Conservation (phyloP, 2,113 vertebrate species). For the Pitta sordida region DNA sequence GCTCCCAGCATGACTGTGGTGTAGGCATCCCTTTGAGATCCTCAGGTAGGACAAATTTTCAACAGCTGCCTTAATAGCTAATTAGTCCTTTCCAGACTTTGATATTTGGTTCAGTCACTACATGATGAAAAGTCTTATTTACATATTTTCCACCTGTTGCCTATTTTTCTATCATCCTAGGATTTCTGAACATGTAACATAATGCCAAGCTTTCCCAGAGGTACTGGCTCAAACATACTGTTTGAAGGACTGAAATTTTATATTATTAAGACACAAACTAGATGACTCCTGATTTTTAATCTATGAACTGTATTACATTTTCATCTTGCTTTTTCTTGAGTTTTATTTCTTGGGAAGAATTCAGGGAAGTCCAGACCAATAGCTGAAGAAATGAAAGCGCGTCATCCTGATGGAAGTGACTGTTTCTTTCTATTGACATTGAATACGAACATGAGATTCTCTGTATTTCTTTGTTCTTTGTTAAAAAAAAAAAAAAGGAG, state of each 20-base stretch:
- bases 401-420: neutral
- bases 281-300: neutral
- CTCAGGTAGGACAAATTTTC: slow-evolving; percentile 24
- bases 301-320: neutral
- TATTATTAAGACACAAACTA: neutral
- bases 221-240: neutral
- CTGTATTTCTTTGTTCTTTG: neutral
- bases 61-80: slow-evolving; percentile 17
- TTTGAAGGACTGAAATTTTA: neutral
- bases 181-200: neutral
- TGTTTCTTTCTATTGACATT: neutral
- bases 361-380: neutral
- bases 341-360: neutral
- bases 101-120: slow-evolving; percentile 4
- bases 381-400: neutral
- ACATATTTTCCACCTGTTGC: slow-evolving; percentile 20
- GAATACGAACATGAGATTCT: neutral
- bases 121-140: slow-evolving; percentile 37
- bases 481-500: neutral
- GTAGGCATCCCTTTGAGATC: neutral
- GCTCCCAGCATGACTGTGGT: neutral
- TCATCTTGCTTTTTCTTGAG: neutral
- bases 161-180: neutral
- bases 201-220: neutral
- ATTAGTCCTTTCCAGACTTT: slow-evolving; percentile 21